Evolutionary conservation across 2,797 vertebrate species (phyloP), one percentile per base, ranked within the genome.

Genomic region (Sebastolobus altivelis): DNA sequence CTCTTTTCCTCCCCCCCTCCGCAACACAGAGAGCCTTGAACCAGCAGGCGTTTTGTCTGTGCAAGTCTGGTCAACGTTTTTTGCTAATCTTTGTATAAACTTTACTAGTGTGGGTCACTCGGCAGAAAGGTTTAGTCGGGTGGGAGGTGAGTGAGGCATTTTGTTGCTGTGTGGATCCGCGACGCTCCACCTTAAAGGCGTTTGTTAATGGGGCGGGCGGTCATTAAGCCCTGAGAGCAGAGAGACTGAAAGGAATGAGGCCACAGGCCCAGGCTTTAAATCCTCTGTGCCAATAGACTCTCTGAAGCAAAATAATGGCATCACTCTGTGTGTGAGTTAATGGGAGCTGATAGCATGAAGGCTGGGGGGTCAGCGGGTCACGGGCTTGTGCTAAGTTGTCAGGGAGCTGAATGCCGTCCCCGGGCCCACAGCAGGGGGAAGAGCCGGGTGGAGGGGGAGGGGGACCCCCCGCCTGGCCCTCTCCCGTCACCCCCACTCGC

Each of bases 281-380:
- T 95, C 93, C 86, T 70, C 91, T 89, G 85, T 84, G 92, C 95
- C 96, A 95, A 82, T 95, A 92, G 96, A 94, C 85, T 92, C 95
- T 95, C 82, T 96, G 95, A 95, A 96, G 96, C 96, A 96, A 96
- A 97, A 96, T 95, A 97, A 97, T 95, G 92, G 93, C 95, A 96
- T 95, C 96, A 96, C 88, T 94, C 92, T 89, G 83, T 56, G 89
- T 95, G 94, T 77, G 92, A 96, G 96, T 96, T 97, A 97, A 97
- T 97, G 89, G 89, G 96, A 97, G 94, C 77, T 95, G 97, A 98
- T 97, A 96, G 96, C 93, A 92, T 94, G 91, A 95, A 97, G 96
- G 94, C 94, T 88, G 93, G 83, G 87, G 93, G 96, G 96, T 97
- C 96, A 95, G 91, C 83, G 75, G 96, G 96, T 96, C 95, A 68